Evolutionary conservation across 2,797 vertebrate genomes (phyloP), one percentile per base, ranked within the genome.

Genomic region (Spheniscus humboldti): DNA sequence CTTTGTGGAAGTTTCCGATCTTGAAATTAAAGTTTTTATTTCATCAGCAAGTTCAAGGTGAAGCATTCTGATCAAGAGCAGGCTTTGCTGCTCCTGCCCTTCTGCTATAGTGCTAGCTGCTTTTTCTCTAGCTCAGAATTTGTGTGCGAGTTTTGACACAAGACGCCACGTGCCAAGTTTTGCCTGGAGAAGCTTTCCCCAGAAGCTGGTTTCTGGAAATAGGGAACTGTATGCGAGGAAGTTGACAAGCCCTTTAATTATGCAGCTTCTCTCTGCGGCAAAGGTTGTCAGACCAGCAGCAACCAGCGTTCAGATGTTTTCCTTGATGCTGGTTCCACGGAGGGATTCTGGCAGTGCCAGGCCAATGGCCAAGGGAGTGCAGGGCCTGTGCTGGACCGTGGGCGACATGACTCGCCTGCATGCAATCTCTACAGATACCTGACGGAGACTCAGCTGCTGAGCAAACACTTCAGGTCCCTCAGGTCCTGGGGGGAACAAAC

Each of bases 191-290:
- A 45, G n/a, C 37, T 63, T 81, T 35, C 12, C 56, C 45, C 9
- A 27, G 7, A 33, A 56, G 35, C 39, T 67, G 37, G 9, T 53
- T 75, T 89, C 78, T 41, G 67, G 37, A n/a, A 68, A 23, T 3
- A 9, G 27, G 50, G 43, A n/a, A 43, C 48, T 67, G 56, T 41
- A 62, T 2, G 7, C 1, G 2, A 23, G 33, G 75, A 71, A 43
- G 35, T 59, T 41, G 47, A 52, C 16, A 27, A 8, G 6, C 50
- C 37, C 22, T 43, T 84, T 50, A 28, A 41, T 50, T 45, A 45
- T 0, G 0, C 33, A 60, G 52, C 69, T 59, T 41, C 27, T 59
- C 35, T 19, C 19, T 4, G 5, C 3, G 2, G 41, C 2, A 0
- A 25, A 27, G 37, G 59, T n/a, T 4, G 1, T 23, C 64, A 60